Evolutionary conservation across 2,113 vertebrate species (phyloP).

Genomic region (Ibidorhyncha struthersii): DNA sequence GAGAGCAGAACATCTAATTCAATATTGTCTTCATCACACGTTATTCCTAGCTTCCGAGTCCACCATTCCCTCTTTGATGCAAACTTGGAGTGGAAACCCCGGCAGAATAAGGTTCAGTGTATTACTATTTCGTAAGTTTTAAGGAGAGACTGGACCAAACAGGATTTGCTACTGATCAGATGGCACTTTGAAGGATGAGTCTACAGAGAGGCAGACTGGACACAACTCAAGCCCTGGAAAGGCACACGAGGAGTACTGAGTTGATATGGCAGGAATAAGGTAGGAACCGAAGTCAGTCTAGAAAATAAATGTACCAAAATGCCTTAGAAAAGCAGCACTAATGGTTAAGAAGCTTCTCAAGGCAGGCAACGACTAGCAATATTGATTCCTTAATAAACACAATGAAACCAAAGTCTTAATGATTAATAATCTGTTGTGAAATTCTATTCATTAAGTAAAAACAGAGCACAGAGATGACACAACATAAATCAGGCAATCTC

Average conservation of each 20-base stretch:
- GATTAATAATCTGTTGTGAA: conserved; percentile 48
- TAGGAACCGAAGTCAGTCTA: not conserved
- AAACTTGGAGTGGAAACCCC: not conserved
- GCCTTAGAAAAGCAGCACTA: not conserved
- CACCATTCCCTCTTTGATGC: not conserved
- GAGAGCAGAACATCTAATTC: not conserved
- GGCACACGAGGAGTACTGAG: not conserved
- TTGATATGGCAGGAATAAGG: not conserved
- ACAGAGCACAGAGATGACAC: not conserved
- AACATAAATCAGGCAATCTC: conserved; percentile 30
- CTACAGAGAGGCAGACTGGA: not conserved
- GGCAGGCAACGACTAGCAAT: not conserved
- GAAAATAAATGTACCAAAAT: not conserved
- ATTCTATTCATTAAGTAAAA: conserved; percentile 59
- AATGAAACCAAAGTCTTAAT: conserved; percentile 24
- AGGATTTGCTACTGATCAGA: not conserved
- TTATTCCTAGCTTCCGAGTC: not conserved
- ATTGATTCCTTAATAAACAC: conserved; percentile 22
- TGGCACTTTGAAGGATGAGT: not conserved
- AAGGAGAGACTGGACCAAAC: not conserved
- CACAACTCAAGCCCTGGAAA: not conserved
- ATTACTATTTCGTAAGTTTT: not conserved
- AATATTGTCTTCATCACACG: not conserved
- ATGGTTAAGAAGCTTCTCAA: conserved; percentile 6
- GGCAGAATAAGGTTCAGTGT: not conserved